Percentiles rank a stretch among this genome's conserved stretches.
Evolutionary conservation across 2,113 vertebrate genomes (phyloP).

Genomic region (Lanius ludovicianus): DNA sequence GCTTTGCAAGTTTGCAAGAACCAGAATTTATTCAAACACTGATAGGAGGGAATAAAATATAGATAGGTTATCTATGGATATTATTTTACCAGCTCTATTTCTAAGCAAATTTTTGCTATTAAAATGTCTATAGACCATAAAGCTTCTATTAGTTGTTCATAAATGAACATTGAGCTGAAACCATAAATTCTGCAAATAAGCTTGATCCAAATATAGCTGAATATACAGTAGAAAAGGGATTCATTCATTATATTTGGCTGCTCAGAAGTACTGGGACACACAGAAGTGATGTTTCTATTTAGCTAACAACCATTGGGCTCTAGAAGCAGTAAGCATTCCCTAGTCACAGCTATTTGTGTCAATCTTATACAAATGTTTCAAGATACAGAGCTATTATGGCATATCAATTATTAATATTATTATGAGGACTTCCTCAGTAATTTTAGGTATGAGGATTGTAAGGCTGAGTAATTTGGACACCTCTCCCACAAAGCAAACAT

Average conservation of each 20-base stretch:
- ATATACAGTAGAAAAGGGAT: background rate
- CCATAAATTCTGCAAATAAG: background rate
- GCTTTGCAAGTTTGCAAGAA: background rate
- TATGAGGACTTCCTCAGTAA: background rate
- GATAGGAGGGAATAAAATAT: background rate
- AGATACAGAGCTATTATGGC: background rate
- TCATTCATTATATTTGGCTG: background rate
- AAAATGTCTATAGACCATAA: background rate
- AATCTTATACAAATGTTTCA: background rate
- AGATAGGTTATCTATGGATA: background rate
- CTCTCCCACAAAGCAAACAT: background rate
- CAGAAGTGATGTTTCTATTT: background rate
- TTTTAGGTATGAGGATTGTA: background rate
- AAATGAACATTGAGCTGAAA: background rate
- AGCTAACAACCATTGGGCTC: background rate
- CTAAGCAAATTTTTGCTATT: background rate
- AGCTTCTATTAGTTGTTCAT: background rate
- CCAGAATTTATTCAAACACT: background rate
- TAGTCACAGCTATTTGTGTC: background rate
- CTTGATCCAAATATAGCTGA: background rate
- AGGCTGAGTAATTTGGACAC: background rate
- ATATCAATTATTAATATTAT: slow-evolving; percentile 5
- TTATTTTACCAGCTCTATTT: background rate
- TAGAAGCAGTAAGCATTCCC: background rate
- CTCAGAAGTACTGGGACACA: background rate